Percentiles rank a stretch among this genome's conserved stretches.
Conservation (phyloP, 1,140 invertebrate genomes). For the Oryzaephilus surinamensis region DNA sequence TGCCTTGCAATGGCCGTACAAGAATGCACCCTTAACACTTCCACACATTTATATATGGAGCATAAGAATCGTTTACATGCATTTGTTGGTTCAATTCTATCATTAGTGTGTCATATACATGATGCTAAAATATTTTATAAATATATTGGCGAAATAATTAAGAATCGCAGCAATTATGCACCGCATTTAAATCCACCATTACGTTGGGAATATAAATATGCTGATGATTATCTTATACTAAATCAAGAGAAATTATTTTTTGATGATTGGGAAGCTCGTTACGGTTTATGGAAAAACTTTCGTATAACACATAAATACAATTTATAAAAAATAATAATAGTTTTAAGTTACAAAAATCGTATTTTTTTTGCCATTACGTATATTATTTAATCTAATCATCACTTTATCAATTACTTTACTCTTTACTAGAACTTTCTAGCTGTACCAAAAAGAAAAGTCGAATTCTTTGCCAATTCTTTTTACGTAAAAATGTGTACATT, state of each 20-base stretch:
- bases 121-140: conserved; percentile 43
- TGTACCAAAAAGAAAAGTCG: no score
- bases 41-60: conserved; percentile 22
- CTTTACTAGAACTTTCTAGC: no score
- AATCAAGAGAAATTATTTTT: conserved; percentile 50
- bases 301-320: conserved; percentile 4
- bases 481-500: no score
- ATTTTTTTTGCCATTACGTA: no score
- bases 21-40: conserved; percentile 36
- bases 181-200: conserved; percentile 51
- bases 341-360: background rate
- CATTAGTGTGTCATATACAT: conserved; percentile 48
- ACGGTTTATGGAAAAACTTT: conserved; percentile 52
- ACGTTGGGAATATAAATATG: conserved; percentile 40
- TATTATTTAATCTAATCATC: no score
- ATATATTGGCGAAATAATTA: conserved; percentile 44
- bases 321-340: background rate
- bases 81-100: conserved; percentile 44
- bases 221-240: conserved; percentile 45
- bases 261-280: conserved; percentile 50
- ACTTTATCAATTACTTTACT: no score
- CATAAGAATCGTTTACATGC: conserved; percentile 44
- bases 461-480: no score
- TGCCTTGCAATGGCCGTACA: conserved; percentile 47
- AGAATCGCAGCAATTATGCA: conserved; percentile 43